phyloP scores from a whole-genome alignment of 2,888 invertebrate genomes.

The Erebia ligea region DNA sequence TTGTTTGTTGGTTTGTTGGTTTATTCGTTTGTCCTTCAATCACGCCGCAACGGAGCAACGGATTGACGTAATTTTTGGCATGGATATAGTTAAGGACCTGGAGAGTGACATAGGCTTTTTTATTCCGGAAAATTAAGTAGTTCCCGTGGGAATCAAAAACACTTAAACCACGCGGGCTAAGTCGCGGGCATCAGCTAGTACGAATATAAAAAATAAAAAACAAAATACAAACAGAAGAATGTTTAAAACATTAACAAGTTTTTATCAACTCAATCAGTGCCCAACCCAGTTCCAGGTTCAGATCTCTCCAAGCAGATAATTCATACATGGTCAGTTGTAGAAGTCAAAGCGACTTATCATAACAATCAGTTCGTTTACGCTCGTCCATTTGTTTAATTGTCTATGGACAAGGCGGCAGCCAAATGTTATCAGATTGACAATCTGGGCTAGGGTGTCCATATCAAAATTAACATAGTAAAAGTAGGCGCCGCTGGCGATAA shows the following conservation, averaged over 20 bases:
- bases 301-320: constrained; percentile 31
- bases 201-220: not conserved
- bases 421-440: constrained; percentile 80
- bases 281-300: constrained; percentile 22
- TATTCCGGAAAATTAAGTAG: no score
- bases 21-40: no score
- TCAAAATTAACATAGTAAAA: not conserved
- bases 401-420: constrained; percentile 68
- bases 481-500: not conserved
- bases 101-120: no score
- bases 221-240: constrained; percentile 5
- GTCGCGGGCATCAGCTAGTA: no score
- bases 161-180: no score
- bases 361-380: constrained; percentile 74
- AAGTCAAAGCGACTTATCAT: constrained; percentile 70
- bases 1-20: no score
- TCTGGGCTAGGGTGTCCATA: constrained; percentile 52
- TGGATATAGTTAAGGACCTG: no score
- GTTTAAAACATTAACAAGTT: constrained; percentile 9
- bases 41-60: no score
- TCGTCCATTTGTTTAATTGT: constrained; percentile 80
- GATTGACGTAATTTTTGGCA: no score
- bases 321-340: constrained; percentile 44
- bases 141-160: no score
- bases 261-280: constrained; percentile 24